Base-by-base conservation (phyloP, 2,113 vertebrate species). In the Trichechus manatus region DNA sequence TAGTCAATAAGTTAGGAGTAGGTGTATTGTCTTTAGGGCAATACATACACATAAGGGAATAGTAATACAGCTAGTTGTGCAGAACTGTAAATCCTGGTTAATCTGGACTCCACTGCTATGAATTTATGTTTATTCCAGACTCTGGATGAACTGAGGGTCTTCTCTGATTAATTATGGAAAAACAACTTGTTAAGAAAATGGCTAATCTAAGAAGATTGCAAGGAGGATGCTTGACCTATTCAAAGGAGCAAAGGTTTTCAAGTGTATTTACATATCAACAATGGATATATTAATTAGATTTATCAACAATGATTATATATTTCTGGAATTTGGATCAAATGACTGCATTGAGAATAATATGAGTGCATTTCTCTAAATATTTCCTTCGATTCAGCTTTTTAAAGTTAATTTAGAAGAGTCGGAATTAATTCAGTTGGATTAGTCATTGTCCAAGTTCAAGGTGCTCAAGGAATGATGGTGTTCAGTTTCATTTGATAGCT, bases 261-360 rank as follows among this genome's bases (percentile, higher is more conserved):
- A 75, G 47, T 87, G 0, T 61, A 68, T 68, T 95, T 81, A 75
- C 64, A 25, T 92, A 90, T 79, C 82, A 85, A 20, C 0, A 74
- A 6, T 50, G 44, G 77, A 39, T 83, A 77, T 80, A n/a, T 84
- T 94, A 86, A 85, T 91, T 72, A 93, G 64, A 63, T 31, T 63
- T 14, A 13, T 9, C 36, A 39, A 39, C 9, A 74, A 6, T 74
- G n/a, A 20, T 39, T 74, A 39, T 39, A 74, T 74, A 74, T 72
- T 87, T 92, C 92, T 87, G 53, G 56, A 75, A 85, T 95, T 96
- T 33, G 80, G 44, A n/a, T 93, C 39, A 84, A 94, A 95, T 87
- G 31, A 74, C 50, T 84, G 19, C 15, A 23, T 15, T 87, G 59
- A 94, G 27, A 87, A 23, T 64, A 87, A 79, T 20, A 39, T n/a